Evolutionary conservation across 1,140 invertebrate species (phyloP), one percentile per base, ranked within the genome.

Genomic region (Nephotettix cincticeps): DNA sequence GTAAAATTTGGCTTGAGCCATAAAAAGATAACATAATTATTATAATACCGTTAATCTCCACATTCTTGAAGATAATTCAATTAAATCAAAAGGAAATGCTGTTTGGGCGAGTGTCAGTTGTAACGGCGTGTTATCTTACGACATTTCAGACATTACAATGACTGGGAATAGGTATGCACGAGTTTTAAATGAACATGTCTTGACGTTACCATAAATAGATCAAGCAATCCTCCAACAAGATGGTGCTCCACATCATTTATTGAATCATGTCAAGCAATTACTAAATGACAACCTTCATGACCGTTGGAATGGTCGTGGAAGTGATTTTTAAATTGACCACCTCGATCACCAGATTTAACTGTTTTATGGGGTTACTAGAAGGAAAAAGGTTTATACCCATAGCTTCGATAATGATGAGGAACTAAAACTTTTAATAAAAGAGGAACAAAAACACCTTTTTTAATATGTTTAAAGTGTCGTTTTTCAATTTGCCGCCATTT

Each of bases 201-300:
- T 65, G 63, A 28, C 63, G 36, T n/a, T 30, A 9, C 63, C 36
- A 43, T 28, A 65, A 65, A 65, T 65, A 19, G 29, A 40, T 43
- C 63, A 65, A 65, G 27, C 36, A 6, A 68, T 68, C 40, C 27
- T 68, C 28, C 43, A 68, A 29, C 66, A 68, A 29, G 66, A 68
- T 68, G 66, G 66, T 45, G 66, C 29, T 47, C 36, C 43, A 25
- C 66, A 13, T 47, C 66, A 51, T 45, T 45, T 21, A 21, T 29
- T 30, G 36, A 65, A 65, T 65, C n/a, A 17, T 40, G 63, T 65
- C 2, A 65, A 65, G 9, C 63, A 36, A 43, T 65, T 65, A 65
- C 63, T 65, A 36, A 65, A 65, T 36, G 29, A 43, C 29, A 32
- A 61, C 56, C 4, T 27, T 27, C 56, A 27, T 61, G 21, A 29